Base-by-base conservation (phyloP, 2,888 invertebrate species). In the Hypercompe scribonia region DNA sequence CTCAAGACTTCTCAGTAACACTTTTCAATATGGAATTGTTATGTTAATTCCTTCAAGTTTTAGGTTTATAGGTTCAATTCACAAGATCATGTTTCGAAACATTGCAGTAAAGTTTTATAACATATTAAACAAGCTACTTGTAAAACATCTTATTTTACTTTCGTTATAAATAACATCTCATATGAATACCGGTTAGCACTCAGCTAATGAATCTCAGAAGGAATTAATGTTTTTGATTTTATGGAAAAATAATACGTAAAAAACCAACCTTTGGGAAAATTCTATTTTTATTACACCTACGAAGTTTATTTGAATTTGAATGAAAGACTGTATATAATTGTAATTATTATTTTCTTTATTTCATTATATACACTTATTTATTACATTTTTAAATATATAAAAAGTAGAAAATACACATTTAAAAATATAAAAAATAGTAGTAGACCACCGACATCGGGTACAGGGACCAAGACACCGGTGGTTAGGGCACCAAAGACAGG, bases 121-220 rank as follows among this genome's bases (percentile, higher is more conserved):
- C 50, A 54, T 58, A 3, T 28, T 13, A 1, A 58, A n/a, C 50
- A n/a, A 58, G 54, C 54, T 28, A 28, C 13, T 13, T 28, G 54
- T 10, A 28, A 31, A 42, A 75, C 66, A n/a, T 77, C 73, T 70
- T 34, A 76, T 70, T 81, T 81, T 77, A 34, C 72, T 73, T 67
- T 50, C 18, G 39, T n/a, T 67, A 70, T 54, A 68, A 66, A 82
- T 70, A 73, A 74, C 42, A 77, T 73, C 31, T 64, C 61, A 24
- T 63, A 46, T 74, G 77, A 82, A 75, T 73, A 76, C 69, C 67
- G 39, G 50, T 28, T 64, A 79, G 79, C 81, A 82, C 83, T 84
- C 74, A 84, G 75, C 72, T 83, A 75, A 83, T 84, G 79, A 79
- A 79, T 81, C 68, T 50, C 21, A 36, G 63, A 42, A 54, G 64